Base-by-base conservation (phyloP, 2,888 invertebrate species). In the Alviniconcha strummeri region DNA sequence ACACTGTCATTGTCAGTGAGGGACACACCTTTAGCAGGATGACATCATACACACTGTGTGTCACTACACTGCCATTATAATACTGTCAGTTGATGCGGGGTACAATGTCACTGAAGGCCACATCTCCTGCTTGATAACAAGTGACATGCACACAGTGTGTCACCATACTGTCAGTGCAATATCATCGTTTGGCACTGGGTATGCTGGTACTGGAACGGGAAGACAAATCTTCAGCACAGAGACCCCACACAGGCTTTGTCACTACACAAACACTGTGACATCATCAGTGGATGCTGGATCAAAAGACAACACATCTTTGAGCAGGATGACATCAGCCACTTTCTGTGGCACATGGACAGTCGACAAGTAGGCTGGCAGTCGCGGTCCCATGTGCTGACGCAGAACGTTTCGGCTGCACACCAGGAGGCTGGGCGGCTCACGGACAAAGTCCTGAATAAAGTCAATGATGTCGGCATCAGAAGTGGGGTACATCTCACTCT, bases 401-500 rank as follows among this genome's bases (percentile, higher is more conserved):
- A 82, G 74, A 64, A 64, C 82, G 36, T 82, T 75, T 64, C 83
- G 69, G 77, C 86, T 82, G 54, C 83, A 83, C 8, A 83, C 84
- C 9, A 86, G 55, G 19, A 86, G 80, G 60, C 83, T 81, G 36
- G 81, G 75, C 17, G 86, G 86, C 55, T 84, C 55, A 36, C 54
- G 36, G 7, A 56, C 55, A 57, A 84, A 71, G 6, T 74, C 67
- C 36, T 81, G 56, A 56, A 86, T 84, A 72, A 79, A 83, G 13
- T 83, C 84, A 60, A 83, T 84, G n/a, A 84, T 81, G 74, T 84
- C 86, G 17, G 8, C 11, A 64, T 83, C 64, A 52, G 72, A 52
- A 52, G 84, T 84, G 17, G 84, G 85, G 52, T 80, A 84, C 11
- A 79, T 83, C 74, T 81, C 81, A 36, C 78, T 81, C 81, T 84